Conservation (phyloP, 2,888 invertebrate genomes). For the Pseudococcus longispinus region DNA sequence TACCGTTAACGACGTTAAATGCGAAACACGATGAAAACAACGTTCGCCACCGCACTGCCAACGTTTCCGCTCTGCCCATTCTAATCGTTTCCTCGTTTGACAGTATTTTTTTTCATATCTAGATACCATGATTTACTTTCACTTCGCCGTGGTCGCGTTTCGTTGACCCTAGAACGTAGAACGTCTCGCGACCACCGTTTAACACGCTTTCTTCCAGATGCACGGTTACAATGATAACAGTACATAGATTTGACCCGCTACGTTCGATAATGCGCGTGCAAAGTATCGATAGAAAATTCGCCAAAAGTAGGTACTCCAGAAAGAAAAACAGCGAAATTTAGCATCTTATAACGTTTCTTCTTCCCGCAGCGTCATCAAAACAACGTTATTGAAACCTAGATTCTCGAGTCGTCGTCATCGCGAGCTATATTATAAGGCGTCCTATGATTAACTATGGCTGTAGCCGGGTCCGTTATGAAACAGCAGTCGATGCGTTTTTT, state of each 20-base stretch:
- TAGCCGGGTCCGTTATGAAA: background rate
- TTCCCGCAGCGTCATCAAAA: background rate
- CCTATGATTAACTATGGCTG: no score
- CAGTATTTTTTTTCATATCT: constrained; percentile 30
- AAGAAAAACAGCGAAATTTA: background rate
- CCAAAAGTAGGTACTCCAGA: background rate
- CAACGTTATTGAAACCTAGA: background rate
- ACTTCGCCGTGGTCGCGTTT: constrained; percentile 46
- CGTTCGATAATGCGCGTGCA: background rate
- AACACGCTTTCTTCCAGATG: constrained; percentile 5
- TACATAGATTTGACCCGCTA: background rate
- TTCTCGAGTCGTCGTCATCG: background rate
- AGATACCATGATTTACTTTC: constrained; percentile 17
- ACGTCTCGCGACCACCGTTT: background rate
- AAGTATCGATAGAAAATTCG: background rate
- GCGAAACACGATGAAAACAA: constrained; percentile 18
- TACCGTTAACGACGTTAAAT: constrained; percentile 27
- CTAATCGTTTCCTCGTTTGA: constrained; percentile 51
- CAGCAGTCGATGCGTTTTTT: background rate
- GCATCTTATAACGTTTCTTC: background rate
- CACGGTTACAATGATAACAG: background rate
- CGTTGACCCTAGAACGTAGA: background rate
- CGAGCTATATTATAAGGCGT: background rate
- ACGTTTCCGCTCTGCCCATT: constrained; percentile 18
- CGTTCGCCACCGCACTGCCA: background rate